Evolutionary conservation across 2,113 vertebrate species (phyloP), one percentile per base, ranked within the genome.

Genomic region (Sinocyclocheilus grahami): DNA sequence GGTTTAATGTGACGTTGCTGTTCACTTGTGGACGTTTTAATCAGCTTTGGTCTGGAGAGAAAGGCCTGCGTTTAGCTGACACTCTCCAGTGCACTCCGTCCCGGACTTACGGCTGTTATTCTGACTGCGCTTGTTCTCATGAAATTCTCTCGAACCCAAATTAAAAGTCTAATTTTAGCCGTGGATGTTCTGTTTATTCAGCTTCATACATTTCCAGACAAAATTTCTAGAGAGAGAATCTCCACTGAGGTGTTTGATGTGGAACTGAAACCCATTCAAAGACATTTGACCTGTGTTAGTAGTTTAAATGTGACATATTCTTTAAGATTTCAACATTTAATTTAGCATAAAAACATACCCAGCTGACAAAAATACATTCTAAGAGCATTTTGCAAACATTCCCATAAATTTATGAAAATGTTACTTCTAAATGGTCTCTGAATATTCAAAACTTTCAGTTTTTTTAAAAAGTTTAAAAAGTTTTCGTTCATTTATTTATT

Each of bases 1-100:
- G 18, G n/a, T 60, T 85, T 77, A 72, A 75, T 13, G 83, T 85
- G 74, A 85, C 72, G 77, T 62, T 51, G 60, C 83, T 48, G 55
- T 65, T 62, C 83, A 77, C 74, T 85, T 67, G 74, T 65, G 62
- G 27, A 60, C 78, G 58, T 78, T 85, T 65, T 79, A 86, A 71
- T 79, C 84, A 71, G 84, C 76, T 85, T 79, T 78, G 60, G 76
- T 71, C 63, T n/a, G 16, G 82, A 37, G 30, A 60, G 69, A 75
- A 72, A 75, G 84, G 67, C 30, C 6, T 16, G 46, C 27, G 42
- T 67, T 53, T 53, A 53, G 48, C 62, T 39, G 84, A 60, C 30
- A 24, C 63, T 72, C 22, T 24, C 42, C 7, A n/a, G 71, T 33
- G 51, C 76, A 37, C 30, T 37, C 78, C 39, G 7, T 65, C 37